A percentile compares a stretch with the other conserved stretches of the same genome.
Evolutionary conservation across 2,888 invertebrate species (phyloP).

Genomic region (Lathronympha strigana): DNA sequence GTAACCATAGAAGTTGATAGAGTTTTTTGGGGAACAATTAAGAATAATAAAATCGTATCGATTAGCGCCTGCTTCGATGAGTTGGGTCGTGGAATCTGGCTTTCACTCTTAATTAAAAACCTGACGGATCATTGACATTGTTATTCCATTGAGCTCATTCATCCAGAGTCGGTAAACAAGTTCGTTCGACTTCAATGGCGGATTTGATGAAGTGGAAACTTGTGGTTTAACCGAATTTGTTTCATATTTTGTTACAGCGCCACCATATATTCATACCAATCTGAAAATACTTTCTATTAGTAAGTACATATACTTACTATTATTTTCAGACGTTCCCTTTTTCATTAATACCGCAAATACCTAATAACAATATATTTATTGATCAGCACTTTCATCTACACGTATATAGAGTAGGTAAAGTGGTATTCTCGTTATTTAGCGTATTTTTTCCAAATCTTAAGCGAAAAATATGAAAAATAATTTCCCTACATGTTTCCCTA

Average conservation of each 20-base stretch:
- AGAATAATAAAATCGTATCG: conserved; percentile 38
- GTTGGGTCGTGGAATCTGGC: conserved; percentile 29
- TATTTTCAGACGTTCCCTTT: no score
- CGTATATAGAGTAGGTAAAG: no score
- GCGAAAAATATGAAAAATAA: neutral
- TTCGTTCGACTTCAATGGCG: conserved; percentile 27
- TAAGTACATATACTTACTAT: no score
- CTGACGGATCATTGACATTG: conserved; percentile 39
- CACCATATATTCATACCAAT: neutral
- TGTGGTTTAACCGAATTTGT: conserved; percentile 21
- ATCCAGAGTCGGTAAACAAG: conserved; percentile 32
- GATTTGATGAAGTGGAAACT: conserved; percentile 17
- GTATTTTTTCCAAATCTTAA: no score
- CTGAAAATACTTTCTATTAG: neutral
- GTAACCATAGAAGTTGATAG: conserved; percentile 32
- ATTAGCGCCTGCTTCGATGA: conserved; percentile 33
- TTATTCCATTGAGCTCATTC: conserved; percentile 33
- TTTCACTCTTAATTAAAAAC: conserved; percentile 42
- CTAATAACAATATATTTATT: no score
- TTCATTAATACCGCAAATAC: no score
- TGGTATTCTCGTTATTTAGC: no score
- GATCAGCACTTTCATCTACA: no score
- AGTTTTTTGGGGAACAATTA: conserved; percentile 37
- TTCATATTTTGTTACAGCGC: conserved; percentile 3
- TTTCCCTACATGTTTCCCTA: conserved; percentile 1